Base-by-base conservation (phyloP, 2,113 vertebrate species). In the Morone chrysops region DNA sequence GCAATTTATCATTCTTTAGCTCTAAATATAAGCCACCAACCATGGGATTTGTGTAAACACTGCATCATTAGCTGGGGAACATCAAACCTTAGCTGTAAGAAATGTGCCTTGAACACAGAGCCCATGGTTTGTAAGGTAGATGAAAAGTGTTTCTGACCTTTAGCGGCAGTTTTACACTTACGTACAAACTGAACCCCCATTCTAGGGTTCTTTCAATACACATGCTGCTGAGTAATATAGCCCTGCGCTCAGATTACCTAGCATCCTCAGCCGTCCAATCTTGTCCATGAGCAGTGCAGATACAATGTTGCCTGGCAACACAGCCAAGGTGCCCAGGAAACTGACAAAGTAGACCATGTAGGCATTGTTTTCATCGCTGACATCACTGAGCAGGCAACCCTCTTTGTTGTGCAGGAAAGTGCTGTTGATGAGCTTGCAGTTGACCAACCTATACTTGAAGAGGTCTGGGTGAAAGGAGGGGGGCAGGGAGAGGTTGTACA, bases 301-400 rank as follows among this genome's bases (percentile, higher is more conserved):
- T 83, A 99, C 97, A 0, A 99, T 99, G 92, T 99, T 99, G 4
- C 98, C 98, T 0, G 98, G 98, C 59, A 99, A 95, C 74, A 99
- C 98, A 0, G 98, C 98, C 93, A 99, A 88, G 1, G 98, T 98
- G 75, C 98, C 98, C 87, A 99, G 79, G 95, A 99, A 99, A 87
- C 98, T 99, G 94, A 99, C 97, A 0, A 99, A 99, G 93, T 99
- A 99, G 81, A 99, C 96, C 98, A 99, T 99, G 96, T 99, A 99
- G 92, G 98, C 98, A 0, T 97, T 98, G 72, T 99, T 99, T 0
- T 99, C 97, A 0, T 99, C 97, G 0, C 97, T 97, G 92, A 99
- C 95, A 41, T 99, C 98, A 9, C 92, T 94, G 41, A 99, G 94
- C 78, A 97, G 96, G 82, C 98, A 99, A 85, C 98, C 98, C 84